phyloP scores from a whole-genome alignment of 2,888 invertebrate species.

The Drosophila conformis region DNA sequence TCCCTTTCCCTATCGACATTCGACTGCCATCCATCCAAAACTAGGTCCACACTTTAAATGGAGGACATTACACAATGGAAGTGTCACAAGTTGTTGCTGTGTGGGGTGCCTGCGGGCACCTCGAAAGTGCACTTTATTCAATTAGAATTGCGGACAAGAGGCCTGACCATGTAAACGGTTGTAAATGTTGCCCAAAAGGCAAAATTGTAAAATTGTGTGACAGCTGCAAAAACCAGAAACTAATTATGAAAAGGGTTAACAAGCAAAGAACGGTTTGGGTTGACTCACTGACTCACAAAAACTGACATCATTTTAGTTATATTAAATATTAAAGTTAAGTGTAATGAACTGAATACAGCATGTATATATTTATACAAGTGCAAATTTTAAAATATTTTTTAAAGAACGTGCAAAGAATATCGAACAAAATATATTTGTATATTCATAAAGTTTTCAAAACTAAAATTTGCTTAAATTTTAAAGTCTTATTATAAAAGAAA shows the following conservation, averaged over 20 bases:
- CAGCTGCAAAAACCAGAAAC: slow-evolving; percentile 64
- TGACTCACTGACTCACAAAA: not conserved
- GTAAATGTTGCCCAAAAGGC: slow-evolving; percentile 69
- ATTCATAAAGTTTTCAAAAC: not conserved
- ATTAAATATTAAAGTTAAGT: not conserved
- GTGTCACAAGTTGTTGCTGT: slow-evolving; percentile 69
- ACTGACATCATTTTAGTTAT: slow-evolving; percentile 42
- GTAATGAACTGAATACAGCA: not conserved
- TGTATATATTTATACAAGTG: not conserved
- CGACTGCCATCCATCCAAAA: not conserved
- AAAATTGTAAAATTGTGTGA: slow-evolving; percentile 60
- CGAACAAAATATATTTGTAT: not conserved
- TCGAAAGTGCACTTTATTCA: slow-evolving; percentile 76
- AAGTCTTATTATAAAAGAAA: not conserved
- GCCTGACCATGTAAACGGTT: slow-evolving; percentile 49
- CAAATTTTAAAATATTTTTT: not conserved
- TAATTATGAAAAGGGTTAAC: slow-evolving; percentile 56
- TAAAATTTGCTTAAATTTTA: not conserved
- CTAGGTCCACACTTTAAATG: slow-evolving; percentile 1
- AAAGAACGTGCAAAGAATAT: not conserved
- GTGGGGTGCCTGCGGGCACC: slow-evolving; percentile 38
- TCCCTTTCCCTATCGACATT: not conserved
- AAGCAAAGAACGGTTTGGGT: slow-evolving; percentile 3
- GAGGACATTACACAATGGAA: slow-evolving; percentile 67
- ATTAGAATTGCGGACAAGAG: slow-evolving; percentile 61